Evolutionary conservation across 2,888 invertebrate genomes (phyloP), one percentile per base, ranked within the genome.

Genomic region (Nasonia oneida): DNA sequence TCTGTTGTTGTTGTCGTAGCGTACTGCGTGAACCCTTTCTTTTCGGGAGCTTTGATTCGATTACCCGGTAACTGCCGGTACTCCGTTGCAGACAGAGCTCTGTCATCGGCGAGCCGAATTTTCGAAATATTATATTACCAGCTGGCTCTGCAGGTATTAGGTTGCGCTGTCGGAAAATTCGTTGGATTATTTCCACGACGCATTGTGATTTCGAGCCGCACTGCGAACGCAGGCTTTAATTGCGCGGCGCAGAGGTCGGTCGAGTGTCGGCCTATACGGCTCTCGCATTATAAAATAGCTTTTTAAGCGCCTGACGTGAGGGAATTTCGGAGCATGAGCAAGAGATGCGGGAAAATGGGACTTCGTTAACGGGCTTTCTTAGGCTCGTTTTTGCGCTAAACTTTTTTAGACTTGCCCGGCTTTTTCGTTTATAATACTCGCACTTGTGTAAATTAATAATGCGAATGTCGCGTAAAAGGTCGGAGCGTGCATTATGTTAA

Each of bases 251-350:
- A 29, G 53, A 50, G 75, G 50, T 47, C 50, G 75, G 50, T 33
- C 67, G 75, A 50, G 75, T 71, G 29, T 37, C 33, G 39, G 39
- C 42, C n/a, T 33, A 70, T 79, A 50, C 67, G 33, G 67, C 10
- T 64, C 29, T 79, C 29, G 33, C 70, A 61, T 61, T 61, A n/a
- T 61, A 70, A 47, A 79, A 79, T 79, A 47, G 33, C 67, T 79
- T 67, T 67, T 64, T 79, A 79, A 79, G 78, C 77, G n/a, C n/a
- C 4, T 23, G 42, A 61, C 77, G 78, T 47, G 67, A 70, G 67
- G 47, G 67, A 47, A 79, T 79, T 61, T n/a, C 23, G 29, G 15
- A 64, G 29, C 50, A 67, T 47, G 64, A 23, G 23, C 23, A 78
- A 78, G 47, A 61, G 47, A 47, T 79, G 50, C 18, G 67, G 50